These are phyloP conservation scores for Hyposoter didymator DNA, from an alignment of 2,888 invertebrate genomes.

Conservation along the genomic window DNA sequence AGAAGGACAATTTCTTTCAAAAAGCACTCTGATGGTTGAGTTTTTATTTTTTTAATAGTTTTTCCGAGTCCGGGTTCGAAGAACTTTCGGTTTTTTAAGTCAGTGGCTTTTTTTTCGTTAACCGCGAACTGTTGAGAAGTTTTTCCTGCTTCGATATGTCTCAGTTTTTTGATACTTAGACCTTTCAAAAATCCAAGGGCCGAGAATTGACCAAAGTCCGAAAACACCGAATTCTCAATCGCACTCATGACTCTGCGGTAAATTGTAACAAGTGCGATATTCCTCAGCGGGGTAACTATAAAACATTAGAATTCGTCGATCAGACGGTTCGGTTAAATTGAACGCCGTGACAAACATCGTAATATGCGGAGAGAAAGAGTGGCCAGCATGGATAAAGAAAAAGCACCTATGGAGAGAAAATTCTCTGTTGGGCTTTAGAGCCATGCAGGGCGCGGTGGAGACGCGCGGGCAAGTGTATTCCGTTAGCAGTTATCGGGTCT, in stretches of 20 bases:
- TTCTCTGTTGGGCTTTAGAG: background rate
- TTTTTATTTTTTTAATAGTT: background rate
- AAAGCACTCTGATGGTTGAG: background rate
- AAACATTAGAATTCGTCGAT: background rate
- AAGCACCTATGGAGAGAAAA: background rate
- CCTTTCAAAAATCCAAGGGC: too few relatives aligned
- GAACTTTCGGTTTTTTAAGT: background rate
- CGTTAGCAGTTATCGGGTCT: conserved; percentile 82
- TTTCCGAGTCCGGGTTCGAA: background rate
- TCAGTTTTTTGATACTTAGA: too few relatives aligned
- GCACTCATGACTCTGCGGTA: background rate
- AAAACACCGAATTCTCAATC: background rate
- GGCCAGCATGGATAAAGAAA: background rate
- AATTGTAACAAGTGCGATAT: too few relatives aligned
- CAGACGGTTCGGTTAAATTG: background rate
- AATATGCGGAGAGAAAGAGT: background rate
- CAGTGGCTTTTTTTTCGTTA: background rate
- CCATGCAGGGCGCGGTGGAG: background rate
- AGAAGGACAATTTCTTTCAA: background rate
- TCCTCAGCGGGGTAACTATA: too few relatives aligned
- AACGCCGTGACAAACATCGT: background rate
- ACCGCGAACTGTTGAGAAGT: background rate
- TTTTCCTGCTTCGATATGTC: too few relatives aligned
- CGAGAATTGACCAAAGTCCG: background rate
- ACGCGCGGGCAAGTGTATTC: conserved; percentile 71